Evolutionary conservation across 2,888 invertebrate genomes (phyloP), one percentile per base, ranked within the genome.

Genomic region (Eristalinus aeneus): DNA sequence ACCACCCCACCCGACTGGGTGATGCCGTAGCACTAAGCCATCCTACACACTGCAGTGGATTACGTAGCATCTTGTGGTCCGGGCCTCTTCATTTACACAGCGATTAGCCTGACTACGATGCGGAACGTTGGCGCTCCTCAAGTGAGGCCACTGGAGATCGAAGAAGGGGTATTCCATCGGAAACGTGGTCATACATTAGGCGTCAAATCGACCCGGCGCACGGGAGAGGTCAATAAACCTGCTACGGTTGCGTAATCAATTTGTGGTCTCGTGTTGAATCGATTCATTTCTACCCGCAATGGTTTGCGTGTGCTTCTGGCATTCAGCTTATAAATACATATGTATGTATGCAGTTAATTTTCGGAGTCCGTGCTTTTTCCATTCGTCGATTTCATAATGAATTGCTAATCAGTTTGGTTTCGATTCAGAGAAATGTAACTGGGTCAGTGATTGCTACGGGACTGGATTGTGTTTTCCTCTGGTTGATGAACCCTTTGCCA

Each of bases 191-290:
- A 74, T 58, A 36, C 23, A 71, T 11, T 10, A 39, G 63, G 61
- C 56, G 65, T 65, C 54, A 71, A 46, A 60, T 69, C 60, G 53
- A 54, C 22, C 64, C 36, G 54, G 72, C 39, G 34, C 39, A 5
- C 34, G 34, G 31, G 34, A 74, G 32, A 65, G 80, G 76, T 80
- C 85, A 81, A 73, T 85, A 54, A 85, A 85, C 85, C 60, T 72
- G 22, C 36, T 58, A 63, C 63, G 60, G 60, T 81, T 80, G 68
- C 56, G 76, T 73, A 85, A 85, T 80, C 72, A 85, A 85, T 85
- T 85, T 69, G 71, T 72, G 79, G 79, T 34, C 56, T 71, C 69
- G 64, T 83, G 63, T 77, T 68, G 31, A 73, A 73, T 54, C 67
- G 64, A 63, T 68, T 77, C 56, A 34, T 22, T 53, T 61, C 10